phyloP scores from a whole-genome alignment of 2,888 invertebrate genomes.

The Chydorus sphaericus region DNA sequence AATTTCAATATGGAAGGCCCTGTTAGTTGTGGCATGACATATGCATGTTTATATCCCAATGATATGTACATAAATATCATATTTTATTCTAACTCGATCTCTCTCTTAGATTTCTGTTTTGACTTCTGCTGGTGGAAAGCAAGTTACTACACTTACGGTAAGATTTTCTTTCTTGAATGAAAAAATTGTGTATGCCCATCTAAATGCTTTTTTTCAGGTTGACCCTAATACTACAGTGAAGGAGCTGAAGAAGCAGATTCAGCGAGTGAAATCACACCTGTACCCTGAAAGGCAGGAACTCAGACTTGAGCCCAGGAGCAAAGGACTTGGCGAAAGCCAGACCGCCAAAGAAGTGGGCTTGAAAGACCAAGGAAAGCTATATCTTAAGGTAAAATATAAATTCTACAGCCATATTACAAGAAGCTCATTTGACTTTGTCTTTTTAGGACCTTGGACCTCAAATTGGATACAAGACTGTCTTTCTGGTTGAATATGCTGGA shows the following conservation, averaged over 20 bases:
- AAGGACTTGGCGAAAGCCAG: slow-evolving; percentile 62
- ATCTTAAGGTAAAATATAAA: slow-evolving; percentile 48
- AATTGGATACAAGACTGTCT: slow-evolving; percentile 95
- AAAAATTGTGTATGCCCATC: not conserved
- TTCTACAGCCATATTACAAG: not conserved
- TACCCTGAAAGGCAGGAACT: slow-evolving; percentile 71
- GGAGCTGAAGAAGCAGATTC: slow-evolving; percentile 61
- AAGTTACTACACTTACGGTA: slow-evolving; percentile 12
- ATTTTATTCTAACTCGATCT: slow-evolving; percentile 3
- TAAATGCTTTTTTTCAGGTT: slow-evolving; percentile 28
- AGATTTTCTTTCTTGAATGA: not conserved
- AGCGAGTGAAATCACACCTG: slow-evolving; percentile 48
- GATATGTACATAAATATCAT: not conserved
- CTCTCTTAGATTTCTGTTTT: slow-evolving; percentile 20
- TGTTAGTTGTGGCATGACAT: no score
- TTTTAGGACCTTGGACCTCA: slow-evolving; percentile 79
- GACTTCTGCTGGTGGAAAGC: slow-evolving; percentile 16
- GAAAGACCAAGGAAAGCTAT: slow-evolving; percentile 56
- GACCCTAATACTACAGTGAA: slow-evolving; percentile 46
- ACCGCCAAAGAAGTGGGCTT: slow-evolving; percentile 49
- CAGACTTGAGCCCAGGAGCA: slow-evolving; percentile 65
- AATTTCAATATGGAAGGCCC: no score
- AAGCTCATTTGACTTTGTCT: no score
- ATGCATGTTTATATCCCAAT: no score
- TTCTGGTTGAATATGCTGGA: slow-evolving; percentile 90